Evolutionary conservation across 1,140 invertebrate genomes (phyloP).

Genomic region (Trialeurodes vaporariorum): DNA sequence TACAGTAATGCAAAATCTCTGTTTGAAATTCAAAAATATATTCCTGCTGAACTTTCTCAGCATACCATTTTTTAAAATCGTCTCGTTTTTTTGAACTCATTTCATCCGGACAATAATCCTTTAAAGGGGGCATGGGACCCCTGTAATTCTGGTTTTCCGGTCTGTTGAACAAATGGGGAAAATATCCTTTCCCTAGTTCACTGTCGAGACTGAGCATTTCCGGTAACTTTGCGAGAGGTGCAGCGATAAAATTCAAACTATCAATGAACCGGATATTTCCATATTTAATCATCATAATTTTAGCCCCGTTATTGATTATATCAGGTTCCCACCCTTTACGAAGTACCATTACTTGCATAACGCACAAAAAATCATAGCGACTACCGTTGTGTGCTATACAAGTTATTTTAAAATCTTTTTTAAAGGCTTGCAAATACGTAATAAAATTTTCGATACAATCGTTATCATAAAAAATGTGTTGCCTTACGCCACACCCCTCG

Average conservation of each 20-base stretch:
- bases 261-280: conserved; percentile 8
- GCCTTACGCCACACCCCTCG: too few species aligned
- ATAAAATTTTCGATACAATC: too few species aligned
- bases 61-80: conserved; percentile 21
- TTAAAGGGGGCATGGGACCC: conserved; percentile 16
- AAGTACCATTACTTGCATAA: too few species aligned
- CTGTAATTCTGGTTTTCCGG: conserved; percentile 20
- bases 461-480: too few species aligned
- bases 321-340: too few species aligned
- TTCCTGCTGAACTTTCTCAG: conserved; percentile 15
- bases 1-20: conserved; percentile 22
- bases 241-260: not conserved
- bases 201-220: conserved; percentile 18
- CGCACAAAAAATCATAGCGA: too few species aligned
- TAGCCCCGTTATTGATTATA: too few species aligned
- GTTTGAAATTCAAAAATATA: conserved; percentile 20
- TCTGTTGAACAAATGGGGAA: conserved; percentile 24
- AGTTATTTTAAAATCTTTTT: too few species aligned
- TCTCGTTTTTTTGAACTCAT: conserved; percentile 12
- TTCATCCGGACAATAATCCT: conserved; percentile 18
- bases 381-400: too few species aligned
- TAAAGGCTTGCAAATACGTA: too few species aligned
- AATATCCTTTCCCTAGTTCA: conserved; percentile 20
- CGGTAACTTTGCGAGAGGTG: conserved; percentile 8
- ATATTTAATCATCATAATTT: too few species aligned